Percentiles rank a stretch among this genome's conserved stretches.
phyloP scores from a whole-genome alignment of 1,140 invertebrate genomes.

The Geopemphigus sp. region DNA sequence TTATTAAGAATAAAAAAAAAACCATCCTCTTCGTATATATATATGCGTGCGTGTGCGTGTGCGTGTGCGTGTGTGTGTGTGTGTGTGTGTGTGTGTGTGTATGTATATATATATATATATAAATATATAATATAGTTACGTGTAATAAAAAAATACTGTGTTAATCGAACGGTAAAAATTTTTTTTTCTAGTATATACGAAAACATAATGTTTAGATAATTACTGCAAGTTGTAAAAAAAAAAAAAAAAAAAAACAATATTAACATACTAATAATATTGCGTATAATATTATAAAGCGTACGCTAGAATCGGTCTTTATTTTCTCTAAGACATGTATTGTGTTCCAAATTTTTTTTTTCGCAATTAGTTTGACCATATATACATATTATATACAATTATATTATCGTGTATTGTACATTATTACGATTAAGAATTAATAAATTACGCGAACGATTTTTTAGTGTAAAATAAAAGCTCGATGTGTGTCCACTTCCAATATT shows the following conservation, averaged over 20 bases:
- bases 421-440: constrained; percentile 11
- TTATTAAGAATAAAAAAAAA: too few relatives aligned
- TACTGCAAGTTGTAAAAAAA: constrained; percentile 1
- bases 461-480: constrained; percentile 21
- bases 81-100: too few relatives aligned
- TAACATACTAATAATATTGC: constrained; percentile 6
- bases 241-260: background rate
- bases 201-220: constrained; percentile 20
- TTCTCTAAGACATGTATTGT: constrained; percentile 11
- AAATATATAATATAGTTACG: background rate
- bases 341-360: constrained; percentile 10
- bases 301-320: background rate
- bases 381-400: background rate
- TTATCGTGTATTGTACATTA: constrained; percentile 32
- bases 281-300: background rate
- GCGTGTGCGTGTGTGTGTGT: too few relatives aligned
- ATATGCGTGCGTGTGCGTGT: too few relatives aligned
- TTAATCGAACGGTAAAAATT: background rate
- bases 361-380: constrained; percentile 12
- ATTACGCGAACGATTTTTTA: constrained; percentile 18
- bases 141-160: constrained; percentile 16
- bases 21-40: too few relatives aligned
- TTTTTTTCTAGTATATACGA: constrained; percentile 17
- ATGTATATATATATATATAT: background rate
- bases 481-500: too few relatives aligned